Base-by-base conservation (phyloP, 2,888 invertebrate genomes). In the Troilus luridus region DNA sequence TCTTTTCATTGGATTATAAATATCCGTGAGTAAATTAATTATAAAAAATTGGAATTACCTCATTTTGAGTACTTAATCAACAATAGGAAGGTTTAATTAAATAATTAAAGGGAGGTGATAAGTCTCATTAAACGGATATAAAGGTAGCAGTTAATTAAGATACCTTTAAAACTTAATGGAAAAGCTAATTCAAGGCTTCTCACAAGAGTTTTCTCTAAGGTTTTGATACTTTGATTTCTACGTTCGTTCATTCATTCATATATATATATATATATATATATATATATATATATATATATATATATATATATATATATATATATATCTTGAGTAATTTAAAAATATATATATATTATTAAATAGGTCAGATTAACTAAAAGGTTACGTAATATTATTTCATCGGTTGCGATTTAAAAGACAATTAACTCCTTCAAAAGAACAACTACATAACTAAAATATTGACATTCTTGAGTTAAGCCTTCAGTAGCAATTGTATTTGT, bases 91-190 rank as follows among this genome's bases (percentile, higher is more conserved):
- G 17, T 24, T 77, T 77, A 77, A 77, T 77, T 77, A 77, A 77
- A 77, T 77, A 77, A 77, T 77, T 77, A 77, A 77, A 77, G 17
- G 17, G 27, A 41, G 72, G 41, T 77, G 27, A 77, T 77, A 77
- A 77, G 27, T 41, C 72, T 77, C 41, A 77, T 77, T 77, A 17
- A 77, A 77, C 41, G 41, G 72, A 77, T 77, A 77, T 77, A 77
- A 77, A 77, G 41, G 72, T 77, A 77, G 19, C 17, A 27, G 41
- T 7, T 41, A 77, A 77, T 77, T 77, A 77, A 77, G 72, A 27
- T 77, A 17, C 17, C 27, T 77, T 77, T 77, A 77, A 77, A 41
- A 77, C 17, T 77, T 77, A 77, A 77, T 77, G 11, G 72, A 41
- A 67, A 27, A 77, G 72, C 17, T 77, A 27, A 77, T 17, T 77